Evolutionary conservation across 2,113 vertebrate species (phyloP), one percentile per base, ranked within the genome.

Genomic region (Lepisosteus oculatus): DNA sequence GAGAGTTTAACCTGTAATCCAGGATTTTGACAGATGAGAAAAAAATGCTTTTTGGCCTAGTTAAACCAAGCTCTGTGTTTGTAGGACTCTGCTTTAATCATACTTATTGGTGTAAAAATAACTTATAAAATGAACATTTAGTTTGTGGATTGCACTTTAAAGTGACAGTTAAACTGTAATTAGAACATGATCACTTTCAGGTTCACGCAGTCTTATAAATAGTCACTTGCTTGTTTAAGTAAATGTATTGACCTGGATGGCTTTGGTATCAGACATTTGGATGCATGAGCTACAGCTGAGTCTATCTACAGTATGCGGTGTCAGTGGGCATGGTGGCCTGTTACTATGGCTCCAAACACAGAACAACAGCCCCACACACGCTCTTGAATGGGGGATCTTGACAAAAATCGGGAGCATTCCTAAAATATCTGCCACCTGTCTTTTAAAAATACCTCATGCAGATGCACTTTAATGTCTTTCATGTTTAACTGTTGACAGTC

Each of bases 341-440:
- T 91, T 87, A 69, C 87, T 85, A 86, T 90, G 87, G 91, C 79
- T 86, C 90, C 90, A 88, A 89, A 86, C 85, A 85, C 85, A 81
- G 70, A 84, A 57, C 69, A 67, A 74, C 70, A 75, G 55, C 65
- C 54, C 47, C 15, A 43, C 44, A 42, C 56, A 44, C 44, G 14
- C 69, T n/a, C 68, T 41, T 55, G 67, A 75, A 79, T 69, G 45
- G 68, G 71, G 59, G 45, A 74, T 68, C 72, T 78, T 71, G 78
- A 81, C 84, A 85, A 77, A 83, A 85, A 88, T 85, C 81, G 85
- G 87, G 74, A 43, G 73, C 43, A 44, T 13, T 73, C 79, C 69
- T 69, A 68, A 84, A 81, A 88, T 89, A 87, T 80, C 79, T 71
- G 64, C 68, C 3, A 63, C 67, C 44, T 77, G 66, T 69, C 74